Evolutionary conservation across 2,888 invertebrate species (phyloP), one percentile per base, ranked within the genome.

Genomic region (Trachelus troglodyta): DNA sequence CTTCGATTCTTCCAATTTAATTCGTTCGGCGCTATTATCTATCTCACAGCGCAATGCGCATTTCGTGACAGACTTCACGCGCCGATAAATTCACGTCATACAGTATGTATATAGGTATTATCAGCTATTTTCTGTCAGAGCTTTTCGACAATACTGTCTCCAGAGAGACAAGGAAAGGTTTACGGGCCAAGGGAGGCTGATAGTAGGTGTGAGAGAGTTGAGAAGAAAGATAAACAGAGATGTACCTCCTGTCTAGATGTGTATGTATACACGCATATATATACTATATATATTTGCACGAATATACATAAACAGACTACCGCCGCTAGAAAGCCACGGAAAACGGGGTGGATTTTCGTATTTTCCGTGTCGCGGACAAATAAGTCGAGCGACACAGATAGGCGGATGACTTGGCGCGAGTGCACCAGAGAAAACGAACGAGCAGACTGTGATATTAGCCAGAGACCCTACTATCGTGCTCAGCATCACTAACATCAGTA

Each of bases 351-450:
- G 56, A 56, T 56, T 56, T 56, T 23, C 73, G 40, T 77, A 79
- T 78, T 81, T 83, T 82, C 73, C 78, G 73, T 78, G 33, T 73
- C 79, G 69, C 71, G 78, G 76, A 71, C 78, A 79, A 82, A 77
- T 79, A 85, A 85, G 85, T 85, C 79, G 81, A 81, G 78, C 77
- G 74, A 56, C 37, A 71, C 31, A 33, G 75, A 40, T 76, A 73
- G 76, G 76, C 78, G 78, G 77, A 76, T 80, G 78, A 84, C 81
- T 84, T 84, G 79, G 71, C 81, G 75, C 74, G 77, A 74, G 73
- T 69, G 69, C 23, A n/a, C 71, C 74, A 74, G 69, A 77, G 69
- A 31, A 71, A 75, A 71, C 33, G 69, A 74, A 77, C n/a, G 68
- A 34, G 78, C 33, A 77, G 35, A 77, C 75, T 40, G 75, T 34